Percentiles rank a stretch among this genome's conserved stretches.
Evolutionary conservation across 2,797 vertebrate species (phyloP).

Genomic region (Diglossa cyanea): DNA sequence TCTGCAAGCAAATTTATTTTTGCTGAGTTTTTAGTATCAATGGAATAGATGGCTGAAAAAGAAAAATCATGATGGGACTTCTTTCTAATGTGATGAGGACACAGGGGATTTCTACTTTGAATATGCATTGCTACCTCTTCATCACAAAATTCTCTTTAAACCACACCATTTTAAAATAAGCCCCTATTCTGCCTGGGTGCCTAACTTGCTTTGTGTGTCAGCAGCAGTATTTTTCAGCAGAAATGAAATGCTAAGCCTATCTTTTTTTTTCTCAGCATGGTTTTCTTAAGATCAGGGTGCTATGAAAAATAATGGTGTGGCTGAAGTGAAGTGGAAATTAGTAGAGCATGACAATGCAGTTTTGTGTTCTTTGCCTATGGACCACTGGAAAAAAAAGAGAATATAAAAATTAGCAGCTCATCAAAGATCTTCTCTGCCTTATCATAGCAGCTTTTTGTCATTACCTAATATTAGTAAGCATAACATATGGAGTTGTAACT

Average conservation of each 20-base stretch:
- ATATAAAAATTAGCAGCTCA: neutral
- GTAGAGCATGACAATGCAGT: neutral
- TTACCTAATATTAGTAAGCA: neutral
- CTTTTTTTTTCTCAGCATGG: neutral
- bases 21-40: neutral
- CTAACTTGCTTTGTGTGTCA: neutral
- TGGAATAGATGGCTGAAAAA: neutral
- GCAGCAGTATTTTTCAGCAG: neutral
- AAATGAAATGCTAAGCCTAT: neutral
- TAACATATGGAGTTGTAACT: neutral
- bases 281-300: neutral
- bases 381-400: neutral
- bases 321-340: neutral
- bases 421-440: neutral
- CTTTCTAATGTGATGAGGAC: neutral
- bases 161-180: neutral
- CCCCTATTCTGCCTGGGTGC: neutral
- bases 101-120: neutral
- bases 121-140: neutral
- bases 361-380: neutral
- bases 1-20: neutral
- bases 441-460: neutral
- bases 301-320: neutral
- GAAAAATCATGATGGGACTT: fast-evolving
- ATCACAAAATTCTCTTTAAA: neutral